Base-by-base conservation (phyloP, 2,113 vertebrate species). In the Bufo bufo region DNA sequence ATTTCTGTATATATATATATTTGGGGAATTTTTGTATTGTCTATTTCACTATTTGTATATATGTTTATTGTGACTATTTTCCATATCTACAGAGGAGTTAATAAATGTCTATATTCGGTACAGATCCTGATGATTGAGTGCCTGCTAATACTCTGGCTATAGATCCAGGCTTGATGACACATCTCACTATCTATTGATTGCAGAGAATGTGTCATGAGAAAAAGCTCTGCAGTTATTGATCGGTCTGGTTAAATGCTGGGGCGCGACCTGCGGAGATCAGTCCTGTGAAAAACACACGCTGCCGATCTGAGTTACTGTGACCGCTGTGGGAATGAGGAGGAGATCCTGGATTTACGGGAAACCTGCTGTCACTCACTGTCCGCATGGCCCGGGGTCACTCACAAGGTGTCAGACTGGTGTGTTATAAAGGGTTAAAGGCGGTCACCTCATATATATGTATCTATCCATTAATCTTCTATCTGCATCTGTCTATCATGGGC, bases 141-240 rank as follows among this genome's bases (percentile, higher is more conserved):
- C 14, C n/a, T 23, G 63, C 8, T 66, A 52, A 52, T 2, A 52
- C 52, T 33, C 33, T 9, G 52, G 52, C 0, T 52, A 52, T 58
- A 43, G 77, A 80, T 54, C 20, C 52, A 43, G 6, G 23, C 6
- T 14, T 17, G 78, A 61, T 61, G 16, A 43, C 78, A 45, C 78
- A 61, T 77, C 8, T 47, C 71, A 3, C 33, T 80, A 87, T 87
- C 85, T 87, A 87, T 87, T 80, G 77, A 87, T 79, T 63, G 77
- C 4, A 56, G 59, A 63, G 33, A 65, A 59, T 20, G 47, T 19
- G 49, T 49, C 75, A 43, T 80, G 85, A 69, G 85, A 77, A 87
- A 7, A 8, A 33, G 33, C 47, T 52, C 19, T 79, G 58, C 14
- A 79, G 56, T 65, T 87, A 87, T 87, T 87, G 85, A 87, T 33